Evolutionary conservation across 2,113 vertebrate genomes (phyloP).

Genomic region (Falco punctatus): DNA sequence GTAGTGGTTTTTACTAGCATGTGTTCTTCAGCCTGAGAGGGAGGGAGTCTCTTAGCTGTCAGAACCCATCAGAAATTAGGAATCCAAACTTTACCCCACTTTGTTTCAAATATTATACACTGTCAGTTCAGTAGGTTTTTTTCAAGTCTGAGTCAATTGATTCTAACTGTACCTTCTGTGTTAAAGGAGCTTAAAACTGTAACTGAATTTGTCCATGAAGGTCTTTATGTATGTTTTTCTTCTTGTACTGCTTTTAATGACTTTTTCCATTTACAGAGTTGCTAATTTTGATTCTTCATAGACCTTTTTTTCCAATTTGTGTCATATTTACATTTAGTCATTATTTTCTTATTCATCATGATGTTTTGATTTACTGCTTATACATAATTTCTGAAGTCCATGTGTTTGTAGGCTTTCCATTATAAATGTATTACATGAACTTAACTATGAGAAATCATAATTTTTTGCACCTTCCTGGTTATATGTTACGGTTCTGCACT

Average conservation of each 20-base stretch:
- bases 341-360: background rate
- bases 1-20: background rate
- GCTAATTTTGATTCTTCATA: background rate
- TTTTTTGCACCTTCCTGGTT: background rate
- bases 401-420: background rate
- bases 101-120: background rate
- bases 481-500: background rate
- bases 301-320: conserved; percentile 4
- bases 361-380: background rate
- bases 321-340: background rate
- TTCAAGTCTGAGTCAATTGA: background rate
- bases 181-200: conserved; percentile 13
- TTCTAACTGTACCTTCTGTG: background rate
- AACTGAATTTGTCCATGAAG: conserved; percentile 32
- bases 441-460: background rate
- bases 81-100: background rate
- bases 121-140: background rate
- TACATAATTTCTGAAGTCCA: background rate
- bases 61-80: background rate
- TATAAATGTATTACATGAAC: background rate
- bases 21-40: background rate
- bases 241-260: background rate
- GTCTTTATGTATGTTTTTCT: background rate
- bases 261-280: background rate
- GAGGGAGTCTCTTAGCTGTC: background rate